These are phyloP conservation scores for Apocheima hispidaria DNA, from an alignment of 2,888 invertebrate genomes.

Conservation along the genomic window DNA sequence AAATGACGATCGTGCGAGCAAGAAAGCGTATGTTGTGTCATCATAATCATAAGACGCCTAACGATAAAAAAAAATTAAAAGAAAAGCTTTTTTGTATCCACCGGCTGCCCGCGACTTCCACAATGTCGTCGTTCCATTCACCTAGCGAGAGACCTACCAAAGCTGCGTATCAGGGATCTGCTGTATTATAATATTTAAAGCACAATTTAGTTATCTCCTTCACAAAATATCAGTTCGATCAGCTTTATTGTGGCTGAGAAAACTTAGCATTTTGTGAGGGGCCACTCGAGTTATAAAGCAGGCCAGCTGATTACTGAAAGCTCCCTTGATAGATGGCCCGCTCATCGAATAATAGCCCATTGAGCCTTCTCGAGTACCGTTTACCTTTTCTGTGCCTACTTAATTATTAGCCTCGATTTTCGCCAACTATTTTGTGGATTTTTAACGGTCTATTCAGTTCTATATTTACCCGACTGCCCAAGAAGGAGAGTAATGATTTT, in stretches of 20 bases:
- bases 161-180: too few species aligned
- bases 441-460: too few species aligned
- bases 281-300: conserved; percentile 46
- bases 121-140: too few species aligned
- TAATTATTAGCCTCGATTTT: conserved; percentile 45
- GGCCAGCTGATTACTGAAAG: conserved; percentile 69
- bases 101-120: too few species aligned
- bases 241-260: conserved; percentile 33
- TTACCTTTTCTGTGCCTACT: conserved; percentile 47
- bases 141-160: too few species aligned
- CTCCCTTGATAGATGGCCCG: conserved; percentile 73
- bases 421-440: conserved; percentile 29
- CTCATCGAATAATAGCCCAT: conserved; percentile 75
- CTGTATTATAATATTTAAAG: not conserved
- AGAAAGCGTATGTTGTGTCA: too few species aligned
- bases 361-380: conserved; percentile 52
- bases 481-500: too few species aligned
- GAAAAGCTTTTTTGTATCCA: too few species aligned
- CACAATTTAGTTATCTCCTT: not conserved
- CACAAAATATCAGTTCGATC: conserved; percentile 26
- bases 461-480: too few species aligned
- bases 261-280: conserved; percentile 48
- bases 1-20: too few species aligned
- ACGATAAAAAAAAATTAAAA: too few species aligned
- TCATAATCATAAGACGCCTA: too few species aligned